Evolutionary conservation across 2,113 vertebrate species (phyloP), one percentile per base, ranked within the genome.

Genomic region (Hystrix cristata): DNA sequence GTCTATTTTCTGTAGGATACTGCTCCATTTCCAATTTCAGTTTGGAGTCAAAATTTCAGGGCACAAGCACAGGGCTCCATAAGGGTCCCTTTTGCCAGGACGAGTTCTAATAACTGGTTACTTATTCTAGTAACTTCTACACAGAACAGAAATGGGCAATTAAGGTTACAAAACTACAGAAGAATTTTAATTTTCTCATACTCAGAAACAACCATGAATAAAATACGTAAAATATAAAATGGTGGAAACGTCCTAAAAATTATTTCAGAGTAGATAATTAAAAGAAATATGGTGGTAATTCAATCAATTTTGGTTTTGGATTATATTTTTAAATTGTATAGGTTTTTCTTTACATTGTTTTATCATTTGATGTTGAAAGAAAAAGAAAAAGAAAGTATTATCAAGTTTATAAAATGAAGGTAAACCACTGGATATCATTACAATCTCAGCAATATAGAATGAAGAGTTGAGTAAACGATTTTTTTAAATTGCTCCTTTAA

Each of bases 221-320:
- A 95, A 97, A 93, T 62, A 60, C 3, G 14, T 31, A 76, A 91
- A 93, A 51, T 25, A 87, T 19, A 90, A 97, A 92, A 57, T 3
- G 14, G 0, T 19, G 7, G 10, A 87, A 92, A 89, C 18, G 62
- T 74, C 46, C 55, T 60, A 76, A 90, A 90, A 69, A 69, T 38
- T 57, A 84, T 72, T 83, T 82, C 23, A 78, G 80, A 72, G 59
- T 48, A 92, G 27, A 95, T 57, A 8, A 83, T 55, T 84, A 64
- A 82, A 85, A 86, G 38, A 29, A 34, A 90, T 31, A 55, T 34
- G 83, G 53, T 85, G 59, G 10, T 21, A 94, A 48, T 53, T 79
- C 19, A 91, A 76, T 25, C 10, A 86, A 86, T 71, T 5, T 15
- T 7, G 25, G 43, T 78, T 95, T 60, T 6, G 9, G 18, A 87